Evolutionary conservation across 2,113 vertebrate genomes (phyloP).

Genomic region (Arizona elegans): DNA sequence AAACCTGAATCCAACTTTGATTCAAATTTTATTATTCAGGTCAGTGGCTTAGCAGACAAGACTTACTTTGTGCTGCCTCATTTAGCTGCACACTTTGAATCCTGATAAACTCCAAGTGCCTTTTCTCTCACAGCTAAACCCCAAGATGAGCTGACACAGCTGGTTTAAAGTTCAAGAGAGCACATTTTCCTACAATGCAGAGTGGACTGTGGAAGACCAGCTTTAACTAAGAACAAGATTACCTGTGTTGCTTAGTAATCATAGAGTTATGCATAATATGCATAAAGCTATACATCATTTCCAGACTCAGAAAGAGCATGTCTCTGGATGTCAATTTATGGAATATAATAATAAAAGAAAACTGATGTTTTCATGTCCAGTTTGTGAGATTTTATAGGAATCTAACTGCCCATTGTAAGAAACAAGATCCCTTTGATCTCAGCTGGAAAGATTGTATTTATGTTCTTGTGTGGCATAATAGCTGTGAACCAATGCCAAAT

Average conservation of each 20-base stretch:
- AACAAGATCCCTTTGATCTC: not conserved
- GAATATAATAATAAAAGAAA: not conserved
- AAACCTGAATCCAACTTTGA: not conserved
- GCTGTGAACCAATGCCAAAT: slow-evolving; percentile 17
- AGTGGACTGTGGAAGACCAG: not conserved
- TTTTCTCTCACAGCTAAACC: not conserved
- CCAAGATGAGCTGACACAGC: not conserved
- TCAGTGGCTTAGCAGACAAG: not conserved
- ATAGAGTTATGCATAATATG: not conserved
- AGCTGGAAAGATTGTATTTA: not conserved
- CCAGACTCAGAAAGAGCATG: not conserved
- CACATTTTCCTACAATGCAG: not conserved
- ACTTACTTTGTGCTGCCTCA: not conserved
- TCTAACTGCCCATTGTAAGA: not conserved
- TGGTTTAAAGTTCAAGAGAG: not conserved
- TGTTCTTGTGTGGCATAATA: not conserved
- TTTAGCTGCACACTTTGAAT: not conserved
- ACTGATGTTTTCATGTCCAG: not conserved
- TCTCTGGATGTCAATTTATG: not conserved
- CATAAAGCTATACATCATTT: not conserved
- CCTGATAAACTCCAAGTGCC: not conserved
- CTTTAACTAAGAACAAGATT: not conserved
- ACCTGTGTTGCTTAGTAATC: not conserved
- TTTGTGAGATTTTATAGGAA: not conserved
- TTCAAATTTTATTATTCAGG: not conserved